Percentiles rank a stretch among this genome's conserved stretches.
phyloP scores from a whole-genome alignment of 2,113 vertebrate species.

The Dendrocopos noguchii region DNA sequence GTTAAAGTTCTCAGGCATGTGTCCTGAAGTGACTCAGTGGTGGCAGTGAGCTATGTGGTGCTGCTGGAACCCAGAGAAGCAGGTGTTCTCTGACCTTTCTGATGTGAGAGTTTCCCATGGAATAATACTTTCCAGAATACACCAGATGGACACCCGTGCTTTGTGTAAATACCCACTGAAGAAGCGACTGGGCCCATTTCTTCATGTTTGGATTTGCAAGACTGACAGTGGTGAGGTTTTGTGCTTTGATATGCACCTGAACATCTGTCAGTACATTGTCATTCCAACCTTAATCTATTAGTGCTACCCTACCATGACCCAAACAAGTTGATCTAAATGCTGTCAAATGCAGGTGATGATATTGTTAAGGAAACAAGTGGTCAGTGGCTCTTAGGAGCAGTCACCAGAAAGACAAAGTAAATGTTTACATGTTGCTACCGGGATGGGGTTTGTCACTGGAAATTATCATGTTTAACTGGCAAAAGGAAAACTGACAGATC shows the following conservation, averaged over 20 bases:
- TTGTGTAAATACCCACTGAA: accelerated
- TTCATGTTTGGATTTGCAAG: neutral
- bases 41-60: neutral
- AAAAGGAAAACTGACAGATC: neutral
- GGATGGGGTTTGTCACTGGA: neutral
- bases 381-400: neutral
- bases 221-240: neutral
- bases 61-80: neutral
- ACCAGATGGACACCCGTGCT: neutral
- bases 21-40: neutral
- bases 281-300: neutral
- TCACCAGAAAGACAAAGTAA: neutral
- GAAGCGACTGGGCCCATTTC: neutral
- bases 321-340: neutral
- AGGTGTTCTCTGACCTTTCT: conserved; percentile 37
- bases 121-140: neutral
- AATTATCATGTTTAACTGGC: neutral
- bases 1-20: neutral
- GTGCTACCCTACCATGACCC: neutral
- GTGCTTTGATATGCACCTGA: neutral
- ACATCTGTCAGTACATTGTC: neutral
- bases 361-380: neutral
- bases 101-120: neutral
- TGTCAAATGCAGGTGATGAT: neutral
- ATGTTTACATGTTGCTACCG: neutral